Percentiles rank a stretch among this genome's conserved stretches.
phyloP scores from a whole-genome alignment of 2,888 invertebrate genomes.

The Sclerodermus sp. region DNA sequence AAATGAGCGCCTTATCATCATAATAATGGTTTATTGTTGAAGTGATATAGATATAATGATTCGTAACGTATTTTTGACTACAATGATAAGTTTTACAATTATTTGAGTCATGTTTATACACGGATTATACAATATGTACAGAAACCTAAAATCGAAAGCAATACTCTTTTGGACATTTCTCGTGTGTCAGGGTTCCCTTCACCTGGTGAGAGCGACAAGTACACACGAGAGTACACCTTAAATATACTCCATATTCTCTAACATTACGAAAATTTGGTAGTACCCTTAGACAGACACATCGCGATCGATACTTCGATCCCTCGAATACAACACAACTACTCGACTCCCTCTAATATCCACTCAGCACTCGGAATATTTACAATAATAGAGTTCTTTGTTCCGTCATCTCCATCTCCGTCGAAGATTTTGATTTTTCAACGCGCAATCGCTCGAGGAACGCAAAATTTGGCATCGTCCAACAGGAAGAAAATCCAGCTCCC shows the following conservation, averaged over 20 bases:
- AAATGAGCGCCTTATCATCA: slow-evolving; percentile 45
- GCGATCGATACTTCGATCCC: slow-evolving; percentile 18
- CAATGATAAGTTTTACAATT: slow-evolving; percentile 53
- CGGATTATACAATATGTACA: slow-evolving; percentile 58
- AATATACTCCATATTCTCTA: slow-evolving; percentile 4
- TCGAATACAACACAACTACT: not conserved
- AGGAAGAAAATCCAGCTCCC: no score
- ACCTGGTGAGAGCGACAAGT: no score
- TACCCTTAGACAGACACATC: slow-evolving; percentile 31
- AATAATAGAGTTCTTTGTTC: no score
- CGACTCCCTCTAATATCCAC: no score
- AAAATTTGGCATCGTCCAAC: no score
- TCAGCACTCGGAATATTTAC: no score
- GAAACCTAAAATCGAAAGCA: slow-evolving; percentile 50
- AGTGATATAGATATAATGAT: slow-evolving; percentile 57
- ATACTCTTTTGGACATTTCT: slow-evolving; percentile 36
- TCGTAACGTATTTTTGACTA: slow-evolving; percentile 55
- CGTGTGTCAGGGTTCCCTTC: no score
- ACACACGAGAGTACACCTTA: not conserved
- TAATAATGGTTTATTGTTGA: slow-evolving; percentile 58
- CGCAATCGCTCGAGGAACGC: no score
- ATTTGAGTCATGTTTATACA: slow-evolving; percentile 56
- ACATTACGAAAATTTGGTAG: slow-evolving; percentile 19
- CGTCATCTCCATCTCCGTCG: no score
- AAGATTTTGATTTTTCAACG: no score